Conservation (phyloP, 2,113 vertebrate species). For the Oceanodroma tethys region DNA sequence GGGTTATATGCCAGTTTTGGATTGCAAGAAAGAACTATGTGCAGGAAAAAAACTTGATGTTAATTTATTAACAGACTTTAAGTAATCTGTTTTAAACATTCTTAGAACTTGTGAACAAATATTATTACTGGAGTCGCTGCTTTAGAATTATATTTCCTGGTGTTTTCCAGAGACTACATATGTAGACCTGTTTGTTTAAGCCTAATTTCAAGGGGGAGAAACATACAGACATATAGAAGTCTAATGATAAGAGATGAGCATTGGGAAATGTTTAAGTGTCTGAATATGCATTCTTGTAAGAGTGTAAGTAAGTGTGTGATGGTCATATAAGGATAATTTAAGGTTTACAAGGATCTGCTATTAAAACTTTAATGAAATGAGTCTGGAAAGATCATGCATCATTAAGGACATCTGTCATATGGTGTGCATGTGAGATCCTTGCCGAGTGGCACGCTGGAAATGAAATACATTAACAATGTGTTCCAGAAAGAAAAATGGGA, state of each 20-base stretch:
- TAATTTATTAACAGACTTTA: background rate
- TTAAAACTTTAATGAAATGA: conserved; percentile 37
- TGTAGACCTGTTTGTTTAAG: background rate
- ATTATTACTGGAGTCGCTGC: background rate
- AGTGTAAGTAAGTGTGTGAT: background rate
- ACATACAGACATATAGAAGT: background rate
- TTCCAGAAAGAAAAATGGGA: background rate
- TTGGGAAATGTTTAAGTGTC: background rate
- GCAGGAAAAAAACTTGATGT: background rate
- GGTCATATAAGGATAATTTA: background rate
- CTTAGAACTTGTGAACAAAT: background rate
- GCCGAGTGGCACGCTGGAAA: background rate
- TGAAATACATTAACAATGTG: background rate
- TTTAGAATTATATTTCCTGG: background rate
- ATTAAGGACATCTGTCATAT: conserved; percentile 28
- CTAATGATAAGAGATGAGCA: background rate
- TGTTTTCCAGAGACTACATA: background rate
- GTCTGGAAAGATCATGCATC: conserved; percentile 20
- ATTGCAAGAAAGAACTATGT: background rate
- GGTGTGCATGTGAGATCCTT: background rate
- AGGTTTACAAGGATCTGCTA: background rate
- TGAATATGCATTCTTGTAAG: background rate
- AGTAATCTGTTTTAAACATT: background rate
- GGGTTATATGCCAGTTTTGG: background rate
- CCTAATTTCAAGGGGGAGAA: background rate